These are phyloP conservation scores for Eupithecia subumbrata DNA, from an alignment of 2,888 invertebrate species.

Conservation along the genomic window DNA sequence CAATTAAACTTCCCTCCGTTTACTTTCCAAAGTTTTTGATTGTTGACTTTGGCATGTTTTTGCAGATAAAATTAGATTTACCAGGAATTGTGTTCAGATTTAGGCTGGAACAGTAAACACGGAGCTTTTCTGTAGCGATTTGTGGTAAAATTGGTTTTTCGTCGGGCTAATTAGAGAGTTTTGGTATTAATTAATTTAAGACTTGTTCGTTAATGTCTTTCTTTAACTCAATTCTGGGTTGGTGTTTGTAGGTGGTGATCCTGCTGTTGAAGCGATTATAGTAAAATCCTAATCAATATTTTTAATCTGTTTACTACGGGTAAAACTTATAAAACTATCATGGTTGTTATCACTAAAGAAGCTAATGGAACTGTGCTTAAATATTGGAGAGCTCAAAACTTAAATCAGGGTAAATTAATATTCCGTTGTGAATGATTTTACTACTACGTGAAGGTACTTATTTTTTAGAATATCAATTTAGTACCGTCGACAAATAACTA, in stretches of 20 bases:
- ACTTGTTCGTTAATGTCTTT: not conserved
- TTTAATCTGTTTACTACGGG: no score
- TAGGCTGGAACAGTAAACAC: not conserved
- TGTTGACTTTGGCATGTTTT: constrained; percentile 5
- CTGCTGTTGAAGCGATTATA: not conserved
- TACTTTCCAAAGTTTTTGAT: constrained; percentile 6
- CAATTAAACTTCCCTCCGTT: constrained; percentile 2
- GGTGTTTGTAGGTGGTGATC: not conserved
- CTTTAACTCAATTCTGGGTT: not conserved
- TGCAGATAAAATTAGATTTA: constrained; percentile 5
- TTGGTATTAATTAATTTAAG: not conserved
- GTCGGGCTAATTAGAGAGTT: not conserved
- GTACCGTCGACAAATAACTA: no score
- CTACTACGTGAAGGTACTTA: no score
- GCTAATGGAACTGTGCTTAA: no score
- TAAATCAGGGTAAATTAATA: no score
- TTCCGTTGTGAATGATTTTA: no score
- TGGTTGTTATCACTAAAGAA: no score
- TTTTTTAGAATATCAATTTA: no score
- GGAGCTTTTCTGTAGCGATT: not conserved
- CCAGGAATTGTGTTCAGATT: not conserved
- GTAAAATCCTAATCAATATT: not conserved
- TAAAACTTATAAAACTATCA: no score
- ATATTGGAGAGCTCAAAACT: no score
- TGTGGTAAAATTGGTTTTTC: not conserved